Percentiles rank a stretch among this genome's conserved stretches.
Evolutionary conservation across 2,797 vertebrate genomes (phyloP).

Genomic region (Balearica regulorum): DNA sequence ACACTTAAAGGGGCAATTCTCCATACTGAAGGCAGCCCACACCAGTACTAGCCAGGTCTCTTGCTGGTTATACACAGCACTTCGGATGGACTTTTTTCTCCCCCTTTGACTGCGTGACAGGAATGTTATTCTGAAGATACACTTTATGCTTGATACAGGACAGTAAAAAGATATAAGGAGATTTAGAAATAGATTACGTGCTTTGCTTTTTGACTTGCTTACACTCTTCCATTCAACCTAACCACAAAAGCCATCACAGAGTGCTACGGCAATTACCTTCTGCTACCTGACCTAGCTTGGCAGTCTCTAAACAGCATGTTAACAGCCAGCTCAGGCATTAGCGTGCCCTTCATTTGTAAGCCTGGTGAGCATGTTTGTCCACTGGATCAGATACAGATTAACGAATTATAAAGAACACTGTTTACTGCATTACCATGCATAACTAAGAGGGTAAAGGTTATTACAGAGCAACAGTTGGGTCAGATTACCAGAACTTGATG

Average conservation of each 20-base stretch:
- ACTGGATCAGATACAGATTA: not conserved
- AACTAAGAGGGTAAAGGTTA: not conserved
- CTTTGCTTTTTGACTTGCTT: not conserved
- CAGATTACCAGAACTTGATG: not conserved
- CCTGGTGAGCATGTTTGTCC: not conserved
- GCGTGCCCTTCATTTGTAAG: not conserved
- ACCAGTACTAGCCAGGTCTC: not conserved
- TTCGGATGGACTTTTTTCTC: not conserved
- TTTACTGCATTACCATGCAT: not conserved
- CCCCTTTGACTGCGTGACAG: not conserved
- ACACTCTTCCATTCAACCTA: not conserved
- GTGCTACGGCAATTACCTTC: rapidly evolving
- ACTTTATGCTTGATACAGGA: not conserved
- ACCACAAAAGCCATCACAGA: not conserved
- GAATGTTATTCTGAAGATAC: not conserved
- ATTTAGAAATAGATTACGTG: not conserved
- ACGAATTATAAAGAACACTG: not conserved
- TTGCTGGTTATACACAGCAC: not conserved
- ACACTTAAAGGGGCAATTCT: not conserved
- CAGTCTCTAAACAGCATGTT: not conserved
- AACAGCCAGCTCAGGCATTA: not conserved
- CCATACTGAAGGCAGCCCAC: not conserved
- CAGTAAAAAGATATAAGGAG: not conserved
- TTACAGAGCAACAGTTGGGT: not conserved
- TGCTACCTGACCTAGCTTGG: not conserved